phyloP scores from a whole-genome alignment of 2,797 vertebrate genomes.

The Liasis olivaceus region DNA sequence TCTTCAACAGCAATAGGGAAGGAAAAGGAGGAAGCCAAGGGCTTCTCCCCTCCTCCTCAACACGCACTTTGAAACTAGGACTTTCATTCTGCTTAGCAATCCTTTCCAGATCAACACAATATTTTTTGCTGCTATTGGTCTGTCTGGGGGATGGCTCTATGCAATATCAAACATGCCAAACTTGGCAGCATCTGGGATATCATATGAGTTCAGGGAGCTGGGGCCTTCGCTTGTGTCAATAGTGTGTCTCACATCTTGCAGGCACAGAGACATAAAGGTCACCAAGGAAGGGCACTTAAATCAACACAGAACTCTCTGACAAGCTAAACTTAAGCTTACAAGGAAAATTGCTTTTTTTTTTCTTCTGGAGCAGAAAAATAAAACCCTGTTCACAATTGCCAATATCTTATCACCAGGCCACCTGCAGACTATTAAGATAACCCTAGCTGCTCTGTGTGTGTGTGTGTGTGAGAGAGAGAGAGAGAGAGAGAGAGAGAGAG shows the following conservation, averaged over 20 bases:
- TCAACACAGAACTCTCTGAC: slow-evolving; percentile 43
- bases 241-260: slow-evolving; percentile 57
- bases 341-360: slow-evolving; percentile 26
- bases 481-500: neutral
- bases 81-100: slow-evolving; percentile 41
- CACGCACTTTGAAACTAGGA: slow-evolving; percentile 1
- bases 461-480: too few species aligned
- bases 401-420: slow-evolving; percentile 2
- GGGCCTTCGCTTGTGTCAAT: slow-evolving; percentile 56
- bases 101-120: slow-evolving; percentile 36
- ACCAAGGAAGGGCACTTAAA: slow-evolving; percentile 52
- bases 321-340: slow-evolving; percentile 28
- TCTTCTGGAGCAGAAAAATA: slow-evolving; percentile 20
- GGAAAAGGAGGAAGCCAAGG: neutral
- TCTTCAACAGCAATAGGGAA: neutral
- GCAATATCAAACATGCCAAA: slow-evolving; percentile 50
- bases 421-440: slow-evolving; percentile 20
- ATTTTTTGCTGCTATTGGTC: slow-evolving; percentile 50
- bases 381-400: neutral
- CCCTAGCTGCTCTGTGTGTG: neutral
- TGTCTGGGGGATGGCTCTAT: slow-evolving; percentile 53
- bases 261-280: slow-evolving; percentile 54
- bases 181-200: slow-evolving; percentile 52
- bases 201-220: slow-evolving; percentile 55
- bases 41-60: neutral